Percentiles rank a stretch among this genome's conserved stretches.
Evolutionary conservation across 1,140 invertebrate species (phyloP).

Genomic region (Cydia pomonella): DNA sequence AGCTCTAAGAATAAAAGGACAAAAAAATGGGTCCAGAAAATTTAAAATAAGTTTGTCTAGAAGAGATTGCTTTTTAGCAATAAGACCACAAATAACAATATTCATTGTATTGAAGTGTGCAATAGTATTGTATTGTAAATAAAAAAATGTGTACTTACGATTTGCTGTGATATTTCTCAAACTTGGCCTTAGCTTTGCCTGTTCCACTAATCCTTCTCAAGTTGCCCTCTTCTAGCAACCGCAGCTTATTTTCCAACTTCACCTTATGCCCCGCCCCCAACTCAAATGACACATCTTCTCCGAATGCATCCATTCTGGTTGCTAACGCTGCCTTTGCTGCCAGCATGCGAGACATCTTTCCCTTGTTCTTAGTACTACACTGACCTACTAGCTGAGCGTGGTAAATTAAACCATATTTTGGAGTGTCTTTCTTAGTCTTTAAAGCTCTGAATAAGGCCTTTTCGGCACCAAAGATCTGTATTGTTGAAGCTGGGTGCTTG

Average conservation of each 20-base stretch:
- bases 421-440: slow-evolving; percentile 98
- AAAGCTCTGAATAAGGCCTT: slow-evolving; percentile 98
- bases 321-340: slow-evolving; percentile 97
- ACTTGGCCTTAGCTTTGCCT: slow-evolving; percentile 92
- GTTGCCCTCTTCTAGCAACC: slow-evolving; percentile 92
- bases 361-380: slow-evolving; percentile 93
- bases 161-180: slow-evolving; percentile 94
- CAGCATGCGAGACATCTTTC: slow-evolving; percentile 96
- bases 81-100: no score
- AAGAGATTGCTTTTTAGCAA: no score
- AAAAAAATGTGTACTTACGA: slow-evolving; percentile 74
- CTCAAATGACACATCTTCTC: slow-evolving; percentile 91
- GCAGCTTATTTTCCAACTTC: slow-evolving; percentile 90
- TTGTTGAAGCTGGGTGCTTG: slow-evolving; percentile 98
- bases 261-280: slow-evolving; percentile 93
- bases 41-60: no score
- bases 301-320: slow-evolving; percentile 96
- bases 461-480: slow-evolving; percentile 98
- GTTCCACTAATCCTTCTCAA: slow-evolving; percentile 91
- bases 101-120: no score
- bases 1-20: no score
- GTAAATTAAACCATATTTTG: slow-evolving; percentile 99
- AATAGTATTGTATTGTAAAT: no score
- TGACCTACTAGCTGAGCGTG: slow-evolving; percentile 97
- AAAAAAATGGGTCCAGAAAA: no score